Base-by-base conservation (phyloP, 2,797 vertebrate genomes). In the Tarsius wallacei region DNA sequence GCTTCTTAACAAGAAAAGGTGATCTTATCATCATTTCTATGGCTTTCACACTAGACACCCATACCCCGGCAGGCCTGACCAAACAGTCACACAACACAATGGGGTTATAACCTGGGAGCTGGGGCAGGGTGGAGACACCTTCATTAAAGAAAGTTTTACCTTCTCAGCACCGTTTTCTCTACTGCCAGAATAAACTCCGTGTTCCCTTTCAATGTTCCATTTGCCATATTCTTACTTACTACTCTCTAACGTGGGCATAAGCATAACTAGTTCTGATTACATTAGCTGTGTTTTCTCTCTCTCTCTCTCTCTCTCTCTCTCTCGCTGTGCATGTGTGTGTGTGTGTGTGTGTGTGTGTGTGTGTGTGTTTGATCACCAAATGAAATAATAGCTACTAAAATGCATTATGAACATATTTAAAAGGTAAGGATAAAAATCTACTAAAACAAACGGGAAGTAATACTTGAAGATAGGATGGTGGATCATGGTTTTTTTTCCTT, bases 151-250 rank as follows among this genome's bases (percentile, higher is more conserved):
- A 47, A 16, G 0, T 42, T 16, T 7, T 31, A 7, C 22, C 36
- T 36, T 7, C 68, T 31, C 9, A 0, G 42, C 28, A 5, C 28
- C 61, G 0, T n/a, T 28, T 36, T 36, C 42, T 36, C 80, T 10
- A 15, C 57, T 7, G 7, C 57, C 49, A 47, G 22, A 22, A 7
- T 3, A 0, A 13, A 73, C 28, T 3, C 51, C 11, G 5, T 1
- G 1, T 28, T 36, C 3, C 14, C 17, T 24, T 5, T 15, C 28
- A 8, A 5, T 2, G 1, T 22, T 31, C 28, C 12, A 1, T 0
- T 78, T 24, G 31, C 51, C 31, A 17, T 24, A 1, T 26, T 28
- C 28, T 14, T 55, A 19, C 1, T 70, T 51, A 68, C 42, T 21
- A 22, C 3, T 11, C 17, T 42, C 55, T 16, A 13, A 47, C 47